phyloP scores from a whole-genome alignment of 2,888 invertebrate genomes.

The Eutolmus rufibarbis region DNA sequence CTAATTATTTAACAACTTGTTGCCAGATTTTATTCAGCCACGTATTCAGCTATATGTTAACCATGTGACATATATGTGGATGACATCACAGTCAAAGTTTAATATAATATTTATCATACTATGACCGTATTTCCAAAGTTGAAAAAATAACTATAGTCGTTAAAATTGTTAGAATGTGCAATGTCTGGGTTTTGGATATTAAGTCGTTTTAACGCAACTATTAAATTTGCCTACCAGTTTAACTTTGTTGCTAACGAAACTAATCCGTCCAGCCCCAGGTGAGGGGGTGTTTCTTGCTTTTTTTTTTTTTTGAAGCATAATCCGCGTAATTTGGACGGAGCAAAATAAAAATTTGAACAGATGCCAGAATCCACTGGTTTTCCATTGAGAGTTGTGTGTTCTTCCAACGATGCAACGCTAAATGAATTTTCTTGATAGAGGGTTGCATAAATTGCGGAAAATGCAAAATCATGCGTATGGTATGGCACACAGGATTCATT shows the following conservation, averaged over 20 bases:
- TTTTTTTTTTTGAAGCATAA: neutral
- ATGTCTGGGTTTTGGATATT: neutral
- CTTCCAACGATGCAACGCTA: neutral
- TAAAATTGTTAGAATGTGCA: neutral
- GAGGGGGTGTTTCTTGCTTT: neutral
- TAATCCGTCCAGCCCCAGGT: neutral
- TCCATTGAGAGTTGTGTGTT: constrained; percentile 7
- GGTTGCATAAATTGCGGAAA: constrained; percentile 31
- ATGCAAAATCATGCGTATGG: constrained; percentile 38
- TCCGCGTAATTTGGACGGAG: neutral
- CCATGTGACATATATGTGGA: too few species aligned
- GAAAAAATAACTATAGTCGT: too few species aligned
- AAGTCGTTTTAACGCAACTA: neutral
- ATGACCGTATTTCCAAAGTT: too few species aligned
- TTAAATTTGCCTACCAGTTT: neutral
- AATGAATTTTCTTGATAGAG: constrained; percentile 34
- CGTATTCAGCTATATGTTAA: too few species aligned
- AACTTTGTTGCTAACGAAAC: neutral
- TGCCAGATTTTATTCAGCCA: too few species aligned
- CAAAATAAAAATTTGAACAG: neutral
- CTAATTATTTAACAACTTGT: too few species aligned
- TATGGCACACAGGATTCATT: constrained; percentile 35
- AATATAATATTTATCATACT: too few species aligned
- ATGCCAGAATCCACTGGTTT: neutral
- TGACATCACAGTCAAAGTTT: too few species aligned